Evolutionary conservation across 2,797 vertebrate genomes (phyloP).

Genomic region (Rhadinocentrus ornatus): DNA sequence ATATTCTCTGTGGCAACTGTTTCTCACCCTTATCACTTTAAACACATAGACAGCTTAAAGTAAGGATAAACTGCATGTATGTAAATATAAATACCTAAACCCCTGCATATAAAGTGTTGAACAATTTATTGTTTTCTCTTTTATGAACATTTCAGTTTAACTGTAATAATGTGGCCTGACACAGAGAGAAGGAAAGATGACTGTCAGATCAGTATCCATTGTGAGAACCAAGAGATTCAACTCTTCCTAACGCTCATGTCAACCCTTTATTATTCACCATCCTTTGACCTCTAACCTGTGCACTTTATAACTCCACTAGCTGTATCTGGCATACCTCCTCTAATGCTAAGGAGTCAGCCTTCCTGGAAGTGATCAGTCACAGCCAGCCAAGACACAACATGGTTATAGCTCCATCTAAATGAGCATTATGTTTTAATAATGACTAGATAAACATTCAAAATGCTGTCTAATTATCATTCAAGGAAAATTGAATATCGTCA

Average conservation of each 20-base stretch:
- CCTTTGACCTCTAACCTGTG: slow-evolving; percentile 85
- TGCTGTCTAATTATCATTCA: slow-evolving; percentile 6
- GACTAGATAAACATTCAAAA: slow-evolving; percentile 19
- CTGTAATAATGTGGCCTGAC: slow-evolving; percentile 9
- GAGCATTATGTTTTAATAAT: slow-evolving; percentile 11
- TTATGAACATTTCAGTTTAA: slow-evolving; percentile 13
- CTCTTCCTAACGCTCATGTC: slow-evolving; percentile 61
- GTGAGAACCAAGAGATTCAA: neutral
- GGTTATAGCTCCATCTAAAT: slow-evolving; percentile 22
- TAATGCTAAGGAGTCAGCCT: slow-evolving; percentile 51
- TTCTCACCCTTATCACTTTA: slow-evolving; percentile 45
- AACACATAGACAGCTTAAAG: slow-evolving; percentile 51
- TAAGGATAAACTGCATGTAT: slow-evolving; percentile 32
- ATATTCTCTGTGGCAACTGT: slow-evolving; percentile 20
- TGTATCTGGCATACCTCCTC: slow-evolving; percentile 87
- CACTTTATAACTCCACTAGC: slow-evolving; percentile 87
- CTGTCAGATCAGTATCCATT: slow-evolving; percentile 6
- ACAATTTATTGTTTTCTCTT: neutral
- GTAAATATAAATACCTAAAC: slow-evolving; percentile 12
- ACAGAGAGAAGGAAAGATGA: neutral
- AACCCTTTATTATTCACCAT: slow-evolving; percentile 85
- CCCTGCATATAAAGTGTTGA: slow-evolving; percentile 7
- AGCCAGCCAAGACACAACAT: slow-evolving; percentile 10
- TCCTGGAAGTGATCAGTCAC: slow-evolving; percentile 35
- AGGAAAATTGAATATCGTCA: neutral